A percentile compares a stretch with the other conserved stretches of the same genome.
phyloP scores from a whole-genome alignment of 1,140 invertebrate genomes.

The Penaeus indicus region DNA sequence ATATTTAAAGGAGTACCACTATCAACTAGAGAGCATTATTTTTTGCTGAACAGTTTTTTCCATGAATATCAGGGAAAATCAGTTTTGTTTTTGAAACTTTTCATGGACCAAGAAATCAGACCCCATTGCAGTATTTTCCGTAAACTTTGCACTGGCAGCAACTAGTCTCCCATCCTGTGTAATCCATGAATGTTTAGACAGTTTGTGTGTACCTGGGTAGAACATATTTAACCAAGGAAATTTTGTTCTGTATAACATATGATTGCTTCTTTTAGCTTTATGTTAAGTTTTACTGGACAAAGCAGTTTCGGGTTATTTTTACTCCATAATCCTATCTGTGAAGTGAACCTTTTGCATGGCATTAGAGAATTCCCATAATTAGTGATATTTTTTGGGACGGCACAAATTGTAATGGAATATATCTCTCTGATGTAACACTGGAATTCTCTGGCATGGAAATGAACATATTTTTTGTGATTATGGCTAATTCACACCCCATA shows the following conservation, averaged over 20 bases:
- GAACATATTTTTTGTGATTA: constrained; percentile 59
- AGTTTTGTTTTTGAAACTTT: constrained; percentile 23
- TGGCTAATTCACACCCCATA: constrained; percentile 54
- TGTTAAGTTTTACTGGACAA: constrained; percentile 26
- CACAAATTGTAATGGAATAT: constrained; percentile 59
- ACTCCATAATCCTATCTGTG: constrained; percentile 43
- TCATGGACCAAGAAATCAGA: constrained; percentile 23
- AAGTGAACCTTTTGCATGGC: constrained; percentile 57
- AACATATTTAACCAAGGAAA: constrained; percentile 40
- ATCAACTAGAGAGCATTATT: neutral
- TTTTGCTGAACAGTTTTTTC: neutral
- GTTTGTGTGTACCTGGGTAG: constrained; percentile 61
- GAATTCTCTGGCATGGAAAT: constrained; percentile 57
- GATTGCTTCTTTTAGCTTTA: constrained; percentile 36
- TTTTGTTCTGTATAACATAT: constrained; percentile 38
- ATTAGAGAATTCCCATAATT: constrained; percentile 59
- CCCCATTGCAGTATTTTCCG: constrained; percentile 33
- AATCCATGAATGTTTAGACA: constrained; percentile 42
- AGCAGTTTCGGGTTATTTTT: constrained; percentile 56
- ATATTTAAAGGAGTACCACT: no score
- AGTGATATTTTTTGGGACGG: constrained; percentile 63
- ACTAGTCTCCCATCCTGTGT: constrained; percentile 46
- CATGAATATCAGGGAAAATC: constrained; percentile 26
- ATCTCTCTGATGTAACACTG: constrained; percentile 53
- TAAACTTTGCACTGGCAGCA: constrained; percentile 31